A percentile compares a stretch with the other conserved stretches of the same genome.
These are phyloP conservation scores for Eulemur rufifrons DNA, from an alignment of 2,113 vertebrate genomes.

Conservation along the genomic window DNA sequence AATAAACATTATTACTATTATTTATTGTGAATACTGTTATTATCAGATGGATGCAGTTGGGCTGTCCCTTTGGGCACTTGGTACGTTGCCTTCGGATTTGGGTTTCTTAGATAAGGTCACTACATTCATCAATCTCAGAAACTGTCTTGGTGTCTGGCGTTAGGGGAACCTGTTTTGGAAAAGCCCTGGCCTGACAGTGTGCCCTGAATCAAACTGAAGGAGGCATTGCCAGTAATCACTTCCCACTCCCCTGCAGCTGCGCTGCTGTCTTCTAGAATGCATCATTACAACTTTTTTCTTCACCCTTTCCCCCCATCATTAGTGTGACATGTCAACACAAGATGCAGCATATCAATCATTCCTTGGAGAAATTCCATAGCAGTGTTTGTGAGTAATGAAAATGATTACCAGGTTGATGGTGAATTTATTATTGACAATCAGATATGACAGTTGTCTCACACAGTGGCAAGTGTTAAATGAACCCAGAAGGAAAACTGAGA, in stretches of 20 bases:
- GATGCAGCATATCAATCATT: conserved; percentile 40
- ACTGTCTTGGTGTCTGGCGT: neutral
- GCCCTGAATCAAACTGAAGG: neutral
- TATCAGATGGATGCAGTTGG: neutral
- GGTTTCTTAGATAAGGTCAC: neutral
- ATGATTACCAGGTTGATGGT: conserved; percentile 18
- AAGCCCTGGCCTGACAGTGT: neutral
- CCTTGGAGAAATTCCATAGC: conserved; percentile 5
- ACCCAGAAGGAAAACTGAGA: conserved; percentile 39
- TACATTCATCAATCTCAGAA: neutral
- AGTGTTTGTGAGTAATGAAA: conserved; percentile 51
- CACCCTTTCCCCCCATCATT: neutral
- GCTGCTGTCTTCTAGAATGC: neutral
- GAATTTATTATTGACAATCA: conserved; percentile 11
- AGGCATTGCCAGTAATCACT: neutral
- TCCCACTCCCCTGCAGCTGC: neutral
- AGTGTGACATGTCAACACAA: conserved; percentile 23
- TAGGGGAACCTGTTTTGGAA: neutral
- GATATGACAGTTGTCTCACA: neutral
- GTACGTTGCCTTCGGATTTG: neutral
- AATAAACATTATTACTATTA: neutral
- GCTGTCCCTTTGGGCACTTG: neutral
- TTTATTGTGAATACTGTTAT: neutral
- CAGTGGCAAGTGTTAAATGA: conserved; percentile 13
- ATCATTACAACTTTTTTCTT: neutral